Evolutionary conservation across 1,140 invertebrate genomes (phyloP).

Genomic region (Magallana angulata): DNA sequence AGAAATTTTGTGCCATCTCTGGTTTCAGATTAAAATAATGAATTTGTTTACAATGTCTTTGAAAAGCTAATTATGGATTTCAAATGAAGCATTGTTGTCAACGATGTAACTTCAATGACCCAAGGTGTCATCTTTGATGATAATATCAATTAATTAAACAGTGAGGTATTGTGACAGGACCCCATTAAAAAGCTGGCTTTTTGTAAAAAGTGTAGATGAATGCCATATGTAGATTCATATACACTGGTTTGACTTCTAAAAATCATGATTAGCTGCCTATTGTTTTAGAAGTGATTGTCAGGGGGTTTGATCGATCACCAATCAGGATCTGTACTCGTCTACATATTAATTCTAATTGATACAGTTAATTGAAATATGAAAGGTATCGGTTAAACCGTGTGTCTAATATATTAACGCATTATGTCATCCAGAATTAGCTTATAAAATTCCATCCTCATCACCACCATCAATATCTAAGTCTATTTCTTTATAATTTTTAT

Average conservation of each 20-base stretch:
- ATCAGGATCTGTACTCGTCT: background rate
- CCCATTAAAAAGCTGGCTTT: background rate
- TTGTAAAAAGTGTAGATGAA: background rate
- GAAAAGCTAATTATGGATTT: background rate
- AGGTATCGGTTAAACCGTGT: too few relatives aligned
- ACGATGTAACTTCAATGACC: background rate
- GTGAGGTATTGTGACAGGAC: slow-evolving; percentile 16
- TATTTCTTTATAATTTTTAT: too few relatives aligned
- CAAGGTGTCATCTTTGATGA: slow-evolving; percentile 10
- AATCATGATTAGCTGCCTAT: background rate
- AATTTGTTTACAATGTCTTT: too few relatives aligned
- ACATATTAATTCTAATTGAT: too few relatives aligned
- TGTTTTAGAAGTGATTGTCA: background rate
- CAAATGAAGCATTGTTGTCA: background rate
- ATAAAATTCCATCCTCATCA: too few relatives aligned
- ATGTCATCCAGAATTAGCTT: too few relatives aligned
- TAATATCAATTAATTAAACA: background rate
- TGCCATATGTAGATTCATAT: slow-evolving; percentile 26
- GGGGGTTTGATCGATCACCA: background rate
- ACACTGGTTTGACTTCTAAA: background rate
- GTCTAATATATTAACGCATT: too few relatives aligned
- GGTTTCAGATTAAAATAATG: too few relatives aligned
- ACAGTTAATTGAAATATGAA: too few relatives aligned
- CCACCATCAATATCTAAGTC: too few relatives aligned
- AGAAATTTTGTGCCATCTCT: too few relatives aligned